Evolutionary conservation across 2,797 vertebrate species (phyloP), one percentile per base, ranked within the genome.

Genomic region (Aldrovandia affinis): DNA sequence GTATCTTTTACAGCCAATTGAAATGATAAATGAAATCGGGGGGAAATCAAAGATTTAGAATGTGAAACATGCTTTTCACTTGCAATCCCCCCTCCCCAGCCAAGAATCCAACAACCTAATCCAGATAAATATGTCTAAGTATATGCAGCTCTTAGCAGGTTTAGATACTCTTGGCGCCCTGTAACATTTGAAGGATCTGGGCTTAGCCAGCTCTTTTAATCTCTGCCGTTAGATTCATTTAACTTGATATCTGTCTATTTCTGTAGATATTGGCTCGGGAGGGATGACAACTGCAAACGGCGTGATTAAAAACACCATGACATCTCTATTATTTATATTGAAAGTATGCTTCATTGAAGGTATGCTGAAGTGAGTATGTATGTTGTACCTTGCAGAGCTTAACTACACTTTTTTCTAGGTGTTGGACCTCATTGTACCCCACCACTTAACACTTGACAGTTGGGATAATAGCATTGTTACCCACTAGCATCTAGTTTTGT

Each of bases 51-150:
- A 63, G 5, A 70, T 70, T 39, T 70, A 36, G 36, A 42, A 4
- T 44, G 18, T 44, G 39, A 75, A 63, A 44, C 55, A 63, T 54
- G 44, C 2, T 78, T 54, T 79, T 5, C n/a, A 55, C 55, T 42
- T 50, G 22, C 36, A 39, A 81, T 86, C 63, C 42, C 84, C 61
- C 84, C 33, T 50, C 10, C 82, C 50, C 83, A 87, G 83, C 80
- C n/a, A 65, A 86, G 83, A 30, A 59, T 81, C 81, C 82, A 86
- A 87, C 86, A 87, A 70, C 83, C 84, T 88, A 77, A 87, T 88
- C 85, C 81, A 90, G 89, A 89, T 83, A 42, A 91, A 91, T 86
- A 82, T 55, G 68, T 84, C 82, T 83, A 44, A 85, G 80, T 83
- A 68, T 87, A 86, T 88, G 50, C 39, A 59, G 44, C 81, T 65